Percentiles rank a stretch among this genome's conserved stretches.
Conservation (phyloP, 2,113 vertebrate genomes). For the Vulpes ferrilata region DNA sequence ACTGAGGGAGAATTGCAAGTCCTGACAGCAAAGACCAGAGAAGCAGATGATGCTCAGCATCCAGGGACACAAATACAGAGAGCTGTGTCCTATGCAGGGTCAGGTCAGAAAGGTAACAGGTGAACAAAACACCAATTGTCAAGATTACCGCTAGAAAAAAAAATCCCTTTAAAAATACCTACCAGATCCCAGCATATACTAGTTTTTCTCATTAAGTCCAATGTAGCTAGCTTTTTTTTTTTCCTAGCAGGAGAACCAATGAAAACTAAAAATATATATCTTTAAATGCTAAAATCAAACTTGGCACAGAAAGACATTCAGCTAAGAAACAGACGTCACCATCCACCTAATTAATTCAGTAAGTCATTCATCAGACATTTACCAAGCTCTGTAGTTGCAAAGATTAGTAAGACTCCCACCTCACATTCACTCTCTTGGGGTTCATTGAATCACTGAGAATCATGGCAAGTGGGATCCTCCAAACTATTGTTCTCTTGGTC, state of each 20-base stretch:
- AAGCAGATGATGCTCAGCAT: background rate
- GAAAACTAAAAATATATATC: constrained; percentile 43
- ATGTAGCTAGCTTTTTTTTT: constrained; percentile 24
- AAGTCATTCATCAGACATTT: constrained; percentile 44
- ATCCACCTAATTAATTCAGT: background rate
- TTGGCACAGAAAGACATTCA: constrained; percentile 28
- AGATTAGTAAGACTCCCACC: background rate
- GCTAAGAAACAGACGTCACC: background rate
- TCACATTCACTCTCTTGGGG: background rate
- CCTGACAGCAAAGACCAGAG: background rate
- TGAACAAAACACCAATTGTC: background rate
- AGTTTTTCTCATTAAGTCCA: constrained; percentile 55
- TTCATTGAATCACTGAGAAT: background rate
- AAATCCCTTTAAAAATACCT: constrained; percentile 1
- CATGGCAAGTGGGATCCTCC: constrained; percentile 32
- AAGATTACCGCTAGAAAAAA: background rate
- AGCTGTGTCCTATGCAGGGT: background rate
- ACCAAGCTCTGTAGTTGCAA: background rate
- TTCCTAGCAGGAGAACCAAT: background rate
- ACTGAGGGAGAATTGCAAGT: background rate
- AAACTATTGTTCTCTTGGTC: constrained; percentile 19
- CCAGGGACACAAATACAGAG: background rate
- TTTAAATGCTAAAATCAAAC: constrained; percentile 55
- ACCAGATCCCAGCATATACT: background rate
- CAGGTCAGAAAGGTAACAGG: background rate